A percentile compares a stretch with the other conserved stretches of the same genome.
Evolutionary conservation across 2,888 invertebrate genomes (phyloP).

Genomic region (Eupsilia transversa): DNA sequence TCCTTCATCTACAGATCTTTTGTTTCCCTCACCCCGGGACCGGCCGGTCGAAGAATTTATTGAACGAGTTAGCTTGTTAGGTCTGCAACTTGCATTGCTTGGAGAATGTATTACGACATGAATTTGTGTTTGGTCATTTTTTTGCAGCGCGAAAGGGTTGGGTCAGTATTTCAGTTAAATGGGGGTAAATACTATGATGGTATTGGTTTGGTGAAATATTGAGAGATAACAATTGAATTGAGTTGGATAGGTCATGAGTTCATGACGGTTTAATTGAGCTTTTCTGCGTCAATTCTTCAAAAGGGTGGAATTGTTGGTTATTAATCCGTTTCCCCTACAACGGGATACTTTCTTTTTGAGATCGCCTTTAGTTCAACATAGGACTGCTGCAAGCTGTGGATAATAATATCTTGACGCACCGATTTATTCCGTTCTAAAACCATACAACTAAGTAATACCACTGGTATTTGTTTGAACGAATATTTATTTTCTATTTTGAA

Average conservation of each 20-base stretch:
- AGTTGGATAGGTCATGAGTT: slow-evolving; percentile 18
- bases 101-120: slow-evolving; percentile 52
- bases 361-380: not conserved
- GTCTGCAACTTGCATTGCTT: slow-evolving; percentile 62
- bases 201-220: slow-evolving; percentile 2
- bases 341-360: not conserved
- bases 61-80: slow-evolving; percentile 73
- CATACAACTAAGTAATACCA: too few species aligned
- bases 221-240: slow-evolving; percentile 22
- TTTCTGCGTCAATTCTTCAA: not conserved
- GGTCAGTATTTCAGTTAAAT: slow-evolving; percentile 15
- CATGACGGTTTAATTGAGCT: slow-evolving; percentile 4
- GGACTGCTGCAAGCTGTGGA: not conserved
- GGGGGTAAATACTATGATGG: slow-evolving; percentile 11
- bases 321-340: not conserved
- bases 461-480: too few species aligned
- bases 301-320: slow-evolving; percentile 1
- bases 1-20: slow-evolving; percentile 46
- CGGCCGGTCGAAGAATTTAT: slow-evolving; percentile 76
- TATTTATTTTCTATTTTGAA: too few species aligned
- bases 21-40: slow-evolving; percentile 71
- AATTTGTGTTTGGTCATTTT: slow-evolving; percentile 22
- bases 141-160: slow-evolving; percentile 36
- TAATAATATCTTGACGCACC: not conserved
- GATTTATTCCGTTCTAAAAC: too few species aligned